Conservation (phyloP, 2,888 invertebrate species). For the Digitonthophagus gazella region DNA sequence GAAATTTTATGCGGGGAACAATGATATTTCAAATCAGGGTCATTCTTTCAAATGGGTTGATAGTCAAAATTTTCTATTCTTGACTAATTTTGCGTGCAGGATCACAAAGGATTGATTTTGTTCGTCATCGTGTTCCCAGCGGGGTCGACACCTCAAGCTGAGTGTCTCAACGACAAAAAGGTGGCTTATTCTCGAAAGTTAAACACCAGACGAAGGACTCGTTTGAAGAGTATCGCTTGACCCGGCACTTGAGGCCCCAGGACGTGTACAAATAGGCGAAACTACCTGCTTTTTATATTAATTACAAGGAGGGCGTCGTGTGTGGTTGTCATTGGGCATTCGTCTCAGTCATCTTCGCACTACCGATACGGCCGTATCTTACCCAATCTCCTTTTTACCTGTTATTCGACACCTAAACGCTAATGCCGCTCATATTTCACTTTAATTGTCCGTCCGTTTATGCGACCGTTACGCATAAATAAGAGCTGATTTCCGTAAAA, state of each 20-base stretch:
- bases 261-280: slow-evolving; percentile 43
- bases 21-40: background rate
- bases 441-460: background rate
- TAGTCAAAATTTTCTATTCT: background rate
- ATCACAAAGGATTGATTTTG: background rate
- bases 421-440: slow-evolving; percentile 25
- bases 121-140: background rate
- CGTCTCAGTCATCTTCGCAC: slow-evolving; percentile 40
- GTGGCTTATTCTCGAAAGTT: background rate
- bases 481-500: background rate
- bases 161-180: background rate
- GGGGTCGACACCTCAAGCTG: background rate
- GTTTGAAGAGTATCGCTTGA: background rate
- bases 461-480: background rate
- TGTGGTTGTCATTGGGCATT: slow-evolving; percentile 41
- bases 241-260: slow-evolving; percentile 15
- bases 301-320: slow-evolving; percentile 38
- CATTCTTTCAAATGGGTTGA: background rate
- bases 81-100: background rate
- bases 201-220: background rate
- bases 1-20: background rate
- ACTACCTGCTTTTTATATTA: slow-evolving; percentile 46
- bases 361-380: slow-evolving; percentile 39
- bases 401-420: slow-evolving; percentile 41
- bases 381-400: slow-evolving; percentile 36